These are phyloP conservation scores for Trinectes maculatus DNA, from an alignment of 2,113 vertebrate genomes.

Conservation along the genomic window DNA sequence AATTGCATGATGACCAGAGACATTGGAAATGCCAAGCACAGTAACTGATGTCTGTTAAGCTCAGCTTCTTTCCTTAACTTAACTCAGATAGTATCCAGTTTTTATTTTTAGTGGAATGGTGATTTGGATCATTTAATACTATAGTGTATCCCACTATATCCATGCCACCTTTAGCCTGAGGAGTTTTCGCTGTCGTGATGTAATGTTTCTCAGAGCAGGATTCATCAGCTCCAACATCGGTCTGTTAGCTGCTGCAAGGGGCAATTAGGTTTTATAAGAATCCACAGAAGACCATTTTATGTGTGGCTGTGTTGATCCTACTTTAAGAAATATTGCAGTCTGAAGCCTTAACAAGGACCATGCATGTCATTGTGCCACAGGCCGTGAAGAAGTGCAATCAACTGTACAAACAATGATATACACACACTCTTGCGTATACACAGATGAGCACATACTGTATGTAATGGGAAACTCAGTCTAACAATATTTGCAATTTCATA, in stretches of 20 bases:
- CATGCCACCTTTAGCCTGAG: constrained; percentile 12
- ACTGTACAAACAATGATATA: too few relatives aligned
- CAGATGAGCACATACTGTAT: not conserved
- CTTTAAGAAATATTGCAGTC: not conserved
- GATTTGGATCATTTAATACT: constrained; percentile 40
- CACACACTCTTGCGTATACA: too few relatives aligned
- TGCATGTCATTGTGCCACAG: not conserved
- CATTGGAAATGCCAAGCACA: not conserved
- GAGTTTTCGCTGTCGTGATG: not conserved
- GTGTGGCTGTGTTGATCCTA: not conserved
- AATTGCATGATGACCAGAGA: constrained; percentile 1
- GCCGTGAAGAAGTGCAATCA: too few relatives aligned
- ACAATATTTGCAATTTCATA: not conserved
- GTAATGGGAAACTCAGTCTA: not conserved
- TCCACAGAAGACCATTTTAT: constrained; percentile 9
- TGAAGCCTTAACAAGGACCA: not conserved
- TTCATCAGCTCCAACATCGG: constrained; percentile 30
- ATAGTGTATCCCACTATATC: constrained; percentile 22
- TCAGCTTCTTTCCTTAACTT: not conserved
- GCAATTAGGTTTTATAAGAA: constrained; percentile 12
- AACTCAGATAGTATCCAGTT: constrained; percentile 11
- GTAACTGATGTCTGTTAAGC: not conserved
- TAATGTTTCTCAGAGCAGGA: constrained; percentile 15
- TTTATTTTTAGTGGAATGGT: constrained; percentile 5
- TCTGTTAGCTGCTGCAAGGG: constrained; percentile 24